phyloP scores from a whole-genome alignment of 2,888 invertebrate species.

The Netelia fuscicornis region DNA sequence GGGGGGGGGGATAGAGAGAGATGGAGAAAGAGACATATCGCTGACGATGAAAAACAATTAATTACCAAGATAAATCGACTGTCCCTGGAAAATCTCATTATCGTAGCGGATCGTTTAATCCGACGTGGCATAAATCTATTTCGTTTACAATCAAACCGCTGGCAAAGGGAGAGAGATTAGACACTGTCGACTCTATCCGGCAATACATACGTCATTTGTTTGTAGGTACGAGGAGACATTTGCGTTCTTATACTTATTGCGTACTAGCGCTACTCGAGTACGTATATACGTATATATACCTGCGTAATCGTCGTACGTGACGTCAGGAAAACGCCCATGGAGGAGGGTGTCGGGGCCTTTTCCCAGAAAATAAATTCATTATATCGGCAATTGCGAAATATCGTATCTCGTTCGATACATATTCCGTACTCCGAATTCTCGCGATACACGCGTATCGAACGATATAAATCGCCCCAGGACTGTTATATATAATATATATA shows the following conservation, averaged over 20 bases:
- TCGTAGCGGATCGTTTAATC: constrained; percentile 65
- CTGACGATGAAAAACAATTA: constrained; percentile 57
- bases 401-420: constrained; percentile 29
- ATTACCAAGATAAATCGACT: constrained; percentile 64
- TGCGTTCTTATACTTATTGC: constrained; percentile 16
- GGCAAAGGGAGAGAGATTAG: constrained; percentile 53
- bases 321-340: constrained; percentile 16
- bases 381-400: constrained; percentile 46
- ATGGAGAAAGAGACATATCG: constrained; percentile 39
- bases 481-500: background rate
- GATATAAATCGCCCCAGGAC: constrained; percentile 10
- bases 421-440: constrained; percentile 6
- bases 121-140: constrained; percentile 58
- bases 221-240: constrained; percentile 19
- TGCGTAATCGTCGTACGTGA: background rate
- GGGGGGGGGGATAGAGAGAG: background rate
- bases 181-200: constrained; percentile 60
- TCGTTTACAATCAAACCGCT: constrained; percentile 45
- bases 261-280: background rate
- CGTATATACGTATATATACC: background rate
- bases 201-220: constrained; percentile 33
- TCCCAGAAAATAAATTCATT: constrained; percentile 31
- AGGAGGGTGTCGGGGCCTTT: constrained; percentile 3
- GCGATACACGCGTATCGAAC: constrained; percentile 2
- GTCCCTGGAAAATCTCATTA: constrained; percentile 67